Evolutionary conservation across 2,797 vertebrate species (phyloP), one percentile per base, ranked within the genome.

Genomic region (Trichosurus vulpecula): DNA sequence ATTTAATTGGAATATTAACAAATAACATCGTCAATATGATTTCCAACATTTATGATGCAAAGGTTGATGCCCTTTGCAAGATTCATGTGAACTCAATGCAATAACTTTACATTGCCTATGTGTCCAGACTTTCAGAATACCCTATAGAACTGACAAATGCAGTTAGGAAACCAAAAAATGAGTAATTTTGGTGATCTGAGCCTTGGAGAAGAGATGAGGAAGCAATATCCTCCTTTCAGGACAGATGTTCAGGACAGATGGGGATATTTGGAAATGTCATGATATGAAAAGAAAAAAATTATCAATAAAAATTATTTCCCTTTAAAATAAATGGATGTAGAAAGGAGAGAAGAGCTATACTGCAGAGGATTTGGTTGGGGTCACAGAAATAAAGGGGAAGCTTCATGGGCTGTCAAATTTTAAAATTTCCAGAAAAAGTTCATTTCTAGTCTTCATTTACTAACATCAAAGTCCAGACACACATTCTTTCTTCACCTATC

Each of bases 381-480:
- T 3, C 31, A 94, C 61, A 81, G 41, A 94, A 74, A 91, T 92
- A 74, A 16, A 61, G 14, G 30, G 56, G 35, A n/a, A 95, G 90
- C 5, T 74, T 0, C 6, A 30, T 29, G 31, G 47, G 29, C 91
- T 89, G 56, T 56, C 22, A 93, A 12, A 92, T 93, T 94, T 93
- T 11, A 92, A n/a, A 22, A 41, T 89, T 92, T 94, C 6, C 74
- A 94, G 51, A 93, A 54, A 89, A 27, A 47, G 11, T 11, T 87
- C 11, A 91, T 92, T 95, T 92, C 12, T 51, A 91, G 14, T 94
- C 91, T 41, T 96, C 54, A 57, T 19, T 30, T 93, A 92, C 22
- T 58, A 91, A 95, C 13, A 0, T 94, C 47, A 95, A 92, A 94
- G 92, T 95, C 91, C 92, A 5, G 35, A 90, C 95, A 92, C 41